Conservation (phyloP, 1,140 invertebrate species). For the Sesamia nonagrioides region DNA sequence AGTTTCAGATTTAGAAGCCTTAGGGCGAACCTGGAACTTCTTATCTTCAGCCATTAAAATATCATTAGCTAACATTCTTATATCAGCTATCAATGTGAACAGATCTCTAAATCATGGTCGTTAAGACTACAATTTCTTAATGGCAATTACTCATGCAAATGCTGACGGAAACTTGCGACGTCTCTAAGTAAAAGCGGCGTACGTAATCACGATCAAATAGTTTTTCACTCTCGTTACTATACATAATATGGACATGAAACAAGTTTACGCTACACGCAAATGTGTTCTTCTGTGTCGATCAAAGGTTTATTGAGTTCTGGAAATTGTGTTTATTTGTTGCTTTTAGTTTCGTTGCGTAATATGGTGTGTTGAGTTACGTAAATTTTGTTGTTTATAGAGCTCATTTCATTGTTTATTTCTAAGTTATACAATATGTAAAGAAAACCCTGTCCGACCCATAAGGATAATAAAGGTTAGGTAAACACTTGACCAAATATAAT, state of each 20-base stretch:
- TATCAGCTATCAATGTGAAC: too few species aligned
- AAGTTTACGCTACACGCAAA: constrained; percentile 17
- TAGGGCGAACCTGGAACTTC: too few species aligned
- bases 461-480: too few species aligned
- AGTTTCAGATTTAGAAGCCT: too few species aligned
- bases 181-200: constrained; percentile 37
- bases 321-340: not conserved
- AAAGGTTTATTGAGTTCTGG: constrained; percentile 8
- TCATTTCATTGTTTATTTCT: too few species aligned
- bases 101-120: not conserved
- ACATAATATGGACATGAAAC: constrained; percentile 8
- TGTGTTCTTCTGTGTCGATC: not conserved
- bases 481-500: too few species aligned
- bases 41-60: not conserved
- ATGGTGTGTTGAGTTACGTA: not conserved
- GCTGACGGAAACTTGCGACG: constrained; percentile 12
- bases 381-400: not conserved
- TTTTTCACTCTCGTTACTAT: constrained; percentile 40
- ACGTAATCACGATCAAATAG: constrained; percentile 30
- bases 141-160: constrained; percentile 26
- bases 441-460: too few species aligned
- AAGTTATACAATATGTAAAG: too few species aligned
- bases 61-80: not conserved
- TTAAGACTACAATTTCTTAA: not conserved
- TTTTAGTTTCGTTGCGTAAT: not conserved